Base-by-base conservation (phyloP, 2,888 invertebrate genomes). In the Drosophila vallismaia region DNA sequence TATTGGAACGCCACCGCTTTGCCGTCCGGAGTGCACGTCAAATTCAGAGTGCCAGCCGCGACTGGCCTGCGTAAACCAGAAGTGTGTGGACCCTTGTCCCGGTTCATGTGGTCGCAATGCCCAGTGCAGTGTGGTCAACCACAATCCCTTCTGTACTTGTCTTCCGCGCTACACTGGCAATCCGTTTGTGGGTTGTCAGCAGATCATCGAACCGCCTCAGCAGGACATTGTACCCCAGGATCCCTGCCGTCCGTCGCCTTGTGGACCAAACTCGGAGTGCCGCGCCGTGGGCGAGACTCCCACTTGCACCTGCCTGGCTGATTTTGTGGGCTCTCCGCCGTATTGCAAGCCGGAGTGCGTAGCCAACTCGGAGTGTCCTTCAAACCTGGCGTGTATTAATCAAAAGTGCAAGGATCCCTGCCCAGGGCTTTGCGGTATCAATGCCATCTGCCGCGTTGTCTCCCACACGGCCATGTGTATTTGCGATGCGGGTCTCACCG, bases 71-170 rank as follows among this genome's bases (percentile, higher is more conserved):
- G 91, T 95, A 2, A 94, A 94, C 75, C 94, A 94, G 66, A 95
- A 95, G 89, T 96, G 96, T 88, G 91, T 93, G 0, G 94, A 95
- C 89, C 96, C 95, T 19, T 94, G 95, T 72, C 94, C 94, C 1
- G 94, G 93, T 36, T 93, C 94, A 7, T 95, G 95, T 79, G 95
- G 95, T 1, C 76, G 91, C 6, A 93, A 94, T 80, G 93, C 95
- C 3, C 91, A 93, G 57, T 95, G 95, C 84, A 93, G 93, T 86
- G 93, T 94, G 14, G 93, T 94, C 33, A 94, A 94, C 76, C 95
- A 95, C 79, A 94, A 94, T 88, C 96, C 96, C 0, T 95, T 95
- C 89, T 97, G 96, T 86, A 94, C 94, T 56, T 97, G 96, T 88
- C 93, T 93, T 73, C 86, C 92, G 1, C 92, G 93, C 52, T 94